phyloP scores from a whole-genome alignment of 2,888 invertebrate species.

The Netelia virgata region DNA sequence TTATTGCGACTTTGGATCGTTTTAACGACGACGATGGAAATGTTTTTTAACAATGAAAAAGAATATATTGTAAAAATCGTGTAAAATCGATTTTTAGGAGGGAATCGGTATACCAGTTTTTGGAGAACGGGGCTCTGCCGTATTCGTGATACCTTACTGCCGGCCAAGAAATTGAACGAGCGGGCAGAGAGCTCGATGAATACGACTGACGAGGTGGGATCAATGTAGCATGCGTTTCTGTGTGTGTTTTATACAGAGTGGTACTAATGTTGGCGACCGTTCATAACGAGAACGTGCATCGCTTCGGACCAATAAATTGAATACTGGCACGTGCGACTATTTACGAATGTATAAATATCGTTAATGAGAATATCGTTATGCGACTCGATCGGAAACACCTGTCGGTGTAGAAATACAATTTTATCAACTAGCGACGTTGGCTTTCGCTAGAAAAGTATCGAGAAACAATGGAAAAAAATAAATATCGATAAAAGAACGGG shows the following conservation, averaged over 20 bases:
- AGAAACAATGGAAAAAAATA: not conserved
- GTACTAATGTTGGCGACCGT: conserved; percentile 9
- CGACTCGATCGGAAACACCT: not conserved
- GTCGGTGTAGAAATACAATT: not conserved
- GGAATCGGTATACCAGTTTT: not conserved
- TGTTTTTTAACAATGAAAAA: not conserved
- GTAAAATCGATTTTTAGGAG: not conserved
- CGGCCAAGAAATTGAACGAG: conserved; percentile 40
- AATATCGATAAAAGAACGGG: not conserved
- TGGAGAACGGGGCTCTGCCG: conserved; percentile 19
- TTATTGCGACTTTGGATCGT: conserved; percentile 4
- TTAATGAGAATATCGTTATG: not conserved
- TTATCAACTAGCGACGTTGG: not conserved
- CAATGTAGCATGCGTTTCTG: conserved; percentile 27
- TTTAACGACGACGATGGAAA: conserved; percentile 8
- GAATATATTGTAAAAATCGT: not conserved
- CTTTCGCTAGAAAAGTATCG: not conserved
- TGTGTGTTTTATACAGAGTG: conserved; percentile 1
- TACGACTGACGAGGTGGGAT: conserved; percentile 67
- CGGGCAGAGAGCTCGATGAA: conserved; percentile 51
- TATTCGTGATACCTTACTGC: conserved; percentile 32
- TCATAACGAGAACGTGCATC: conserved; percentile 2
- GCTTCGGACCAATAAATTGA: conserved; percentile 44
- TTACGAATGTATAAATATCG: not conserved
- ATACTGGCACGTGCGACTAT: not conserved